Evolutionary conservation across 2,113 vertebrate species (phyloP), one percentile per base, ranked within the genome.

Genomic region (Eudyptes chrysolophus): DNA sequence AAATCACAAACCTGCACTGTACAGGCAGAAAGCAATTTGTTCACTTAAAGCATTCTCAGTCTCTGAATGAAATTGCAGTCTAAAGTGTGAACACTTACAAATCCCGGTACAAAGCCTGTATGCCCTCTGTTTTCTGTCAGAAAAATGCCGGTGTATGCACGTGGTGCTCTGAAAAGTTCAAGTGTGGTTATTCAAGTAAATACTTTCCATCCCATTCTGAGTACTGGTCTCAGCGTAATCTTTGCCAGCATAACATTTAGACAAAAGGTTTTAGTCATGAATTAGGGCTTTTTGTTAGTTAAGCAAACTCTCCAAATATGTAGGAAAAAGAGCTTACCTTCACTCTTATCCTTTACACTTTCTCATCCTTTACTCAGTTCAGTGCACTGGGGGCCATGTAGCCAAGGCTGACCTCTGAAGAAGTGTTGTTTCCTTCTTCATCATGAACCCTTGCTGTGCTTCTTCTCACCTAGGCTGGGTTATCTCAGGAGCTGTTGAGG

Each of bases 271-370:
- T 89, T 34, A 40, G 74, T 72, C 36, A 60, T 52, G 48, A 92
- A 13, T 62, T 83, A 61, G 6, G 24, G 14, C 21, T 79, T 92
- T 83, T 64, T 77, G 19, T 38, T 48, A 74, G 60, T 87, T 78
- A 72, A 75, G 52, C 20, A 26, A 40, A 62, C 26, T 75, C 44
- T 48, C 26, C n/a, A 91, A 82, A 64, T 29, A 58, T 0, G 1
- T 71, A 82, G 64, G 52, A 64, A 65, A 60, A 94, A 92, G 57
- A 78, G 38, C 89, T 94, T 93, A 97, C 94, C 93, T 89, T 81
- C 29, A 61, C 38, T 75, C 17, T 76, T 66, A 79, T 75, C 60
- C 78, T 94, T 87, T 66, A 60, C 8, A 32, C 11, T 89, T 69
- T 90, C 36, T 87, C 64, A 52, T 80, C 48, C 72, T 79, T 83